Conservation (phyloP, 2,888 invertebrate genomes). For the Dendrolimus pini region DNA sequence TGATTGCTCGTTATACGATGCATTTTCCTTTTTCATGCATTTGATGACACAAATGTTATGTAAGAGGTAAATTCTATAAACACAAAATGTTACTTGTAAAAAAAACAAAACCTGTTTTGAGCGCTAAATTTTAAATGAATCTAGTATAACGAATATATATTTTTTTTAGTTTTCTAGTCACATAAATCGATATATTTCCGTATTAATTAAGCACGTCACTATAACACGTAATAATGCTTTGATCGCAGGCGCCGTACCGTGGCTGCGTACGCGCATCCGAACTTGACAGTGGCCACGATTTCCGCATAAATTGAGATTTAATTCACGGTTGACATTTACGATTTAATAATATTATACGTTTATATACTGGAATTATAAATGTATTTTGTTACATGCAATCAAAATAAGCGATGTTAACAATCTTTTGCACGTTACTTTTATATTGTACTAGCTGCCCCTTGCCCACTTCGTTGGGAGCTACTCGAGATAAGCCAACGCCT, state of each 20-base stretch:
- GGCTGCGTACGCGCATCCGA: slow-evolving; percentile 46
- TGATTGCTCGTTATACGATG: background rate
- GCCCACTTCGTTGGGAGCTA: no score
- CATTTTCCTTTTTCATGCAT: background rate
- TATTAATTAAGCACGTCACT: slow-evolving; percentile 28
- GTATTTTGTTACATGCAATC: no score
- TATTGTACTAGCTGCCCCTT: no score
- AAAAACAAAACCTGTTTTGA: no score
- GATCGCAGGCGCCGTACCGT: slow-evolving; percentile 54
- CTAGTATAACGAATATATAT: no score
- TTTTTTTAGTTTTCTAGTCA: background rate
- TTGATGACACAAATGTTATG: background rate
- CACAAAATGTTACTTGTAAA: no score
- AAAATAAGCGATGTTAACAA: no score
- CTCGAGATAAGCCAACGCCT: no score
- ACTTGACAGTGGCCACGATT: slow-evolving; percentile 39
- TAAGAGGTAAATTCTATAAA: no score
- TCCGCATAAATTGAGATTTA: slow-evolving; percentile 3
- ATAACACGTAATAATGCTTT: slow-evolving; percentile 51
- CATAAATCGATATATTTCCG: slow-evolving; percentile 25
- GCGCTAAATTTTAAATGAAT: no score
- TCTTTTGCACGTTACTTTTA: no score
- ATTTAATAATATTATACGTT: background rate
- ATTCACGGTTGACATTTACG: background rate
- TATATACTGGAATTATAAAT: no score